Conservation (phyloP, 1,140 invertebrate species). For the Philotrypesis tridentata region DNA sequence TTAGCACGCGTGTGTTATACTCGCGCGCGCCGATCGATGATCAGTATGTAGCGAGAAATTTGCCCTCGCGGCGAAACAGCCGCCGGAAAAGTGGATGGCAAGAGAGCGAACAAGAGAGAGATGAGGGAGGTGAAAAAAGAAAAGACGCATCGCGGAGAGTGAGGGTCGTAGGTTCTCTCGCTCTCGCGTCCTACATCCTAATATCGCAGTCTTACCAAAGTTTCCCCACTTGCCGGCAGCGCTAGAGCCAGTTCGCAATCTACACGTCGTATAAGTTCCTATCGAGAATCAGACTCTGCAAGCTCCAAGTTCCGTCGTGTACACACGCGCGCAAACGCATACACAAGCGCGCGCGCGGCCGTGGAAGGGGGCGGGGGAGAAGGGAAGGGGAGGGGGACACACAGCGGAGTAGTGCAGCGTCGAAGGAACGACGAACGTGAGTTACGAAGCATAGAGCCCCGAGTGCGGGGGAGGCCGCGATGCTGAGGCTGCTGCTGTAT, state of each 20-base stretch:
- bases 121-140: not conserved
- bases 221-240: constrained; percentile 19
- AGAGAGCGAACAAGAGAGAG: too few species aligned
- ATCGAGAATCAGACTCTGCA: constrained; percentile 21
- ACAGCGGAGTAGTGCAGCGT: not conserved
- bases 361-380: too few species aligned
- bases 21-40: not conserved
- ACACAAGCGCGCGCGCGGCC: too few species aligned
- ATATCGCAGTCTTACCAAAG: constrained; percentile 26
- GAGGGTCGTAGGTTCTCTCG: not conserved
- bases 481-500: too few species aligned
- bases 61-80: too few species aligned
- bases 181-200: constrained; percentile 40
- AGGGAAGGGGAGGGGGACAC: not conserved
- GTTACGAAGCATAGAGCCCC: not conserved
- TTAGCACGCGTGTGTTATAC: not conserved
- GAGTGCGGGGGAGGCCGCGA: not conserved
- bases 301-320: not conserved
- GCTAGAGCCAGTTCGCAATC: constrained; percentile 6
- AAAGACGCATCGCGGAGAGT: not conserved
- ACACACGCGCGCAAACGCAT: not conserved
- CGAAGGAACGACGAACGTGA: not conserved
- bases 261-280: constrained; percentile 34
- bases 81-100: too few species aligned
- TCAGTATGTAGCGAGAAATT: too few species aligned